Base-by-base conservation (phyloP, 2,797 vertebrate genomes). In the Rallus crepitans region DNA sequence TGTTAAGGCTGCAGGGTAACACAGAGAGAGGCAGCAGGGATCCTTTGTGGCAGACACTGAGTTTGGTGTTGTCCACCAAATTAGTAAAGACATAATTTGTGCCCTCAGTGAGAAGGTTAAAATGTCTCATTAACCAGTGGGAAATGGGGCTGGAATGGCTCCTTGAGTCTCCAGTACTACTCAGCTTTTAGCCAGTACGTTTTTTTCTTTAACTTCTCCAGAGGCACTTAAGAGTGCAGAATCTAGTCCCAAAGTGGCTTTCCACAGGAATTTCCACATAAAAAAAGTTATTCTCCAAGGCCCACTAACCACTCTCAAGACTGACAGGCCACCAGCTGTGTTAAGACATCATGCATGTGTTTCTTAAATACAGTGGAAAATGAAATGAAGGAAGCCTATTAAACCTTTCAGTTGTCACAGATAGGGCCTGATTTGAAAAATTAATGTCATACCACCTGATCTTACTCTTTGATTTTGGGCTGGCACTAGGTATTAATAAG, bases 351-450 rank as follows among this genome's bases (percentile, higher is more conserved):
- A 30, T n/a, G 20, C 24, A n/a, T 6, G 4, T 65, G 35, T 75
- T 94, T 88, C 78, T 83, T 72, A 78, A 89, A 89, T 17, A 39
- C 9, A 42, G 35, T 7, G 24, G 19, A 59, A 88, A 85, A 63
- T 31, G 90, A 65, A 87, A 39, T 0, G 1, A 75, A 87, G 35
- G 13, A 85, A 75, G 20, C 15, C 45, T 77, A 35, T 68, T 66
- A 87, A 93, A 89, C 20, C 8, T 77, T 70, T 72, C 15, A 31
- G 33, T 78, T 69, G 48, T 73, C 47, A 78, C 45, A 77, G 17
- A 30, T 33, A 87, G 21, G 11, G 5, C 16, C 13, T 78, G 53
- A 63, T 70, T 66, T 82, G 27, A 27, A 93, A 92, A 93, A 50
- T 13, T 5, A 19, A 63, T 89, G 28, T n/a, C 15, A 48, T 19